Percentiles rank a stretch among this genome's conserved stretches.
phyloP scores from a whole-genome alignment of 1,140 invertebrate genomes.

The Formica selysi region DNA sequence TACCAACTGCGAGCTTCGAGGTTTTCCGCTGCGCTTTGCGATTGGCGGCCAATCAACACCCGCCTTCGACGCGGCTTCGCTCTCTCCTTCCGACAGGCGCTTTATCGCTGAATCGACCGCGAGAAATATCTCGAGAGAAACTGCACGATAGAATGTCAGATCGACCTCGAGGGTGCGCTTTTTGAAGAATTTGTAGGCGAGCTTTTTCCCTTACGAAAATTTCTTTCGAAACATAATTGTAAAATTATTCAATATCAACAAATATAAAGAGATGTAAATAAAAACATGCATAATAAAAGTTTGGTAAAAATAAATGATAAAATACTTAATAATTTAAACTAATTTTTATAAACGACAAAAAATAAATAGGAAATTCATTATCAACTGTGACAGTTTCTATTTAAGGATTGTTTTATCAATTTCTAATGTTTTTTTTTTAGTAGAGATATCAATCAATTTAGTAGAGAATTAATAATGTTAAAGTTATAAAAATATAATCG shows the following conservation, averaged over 20 bases:
- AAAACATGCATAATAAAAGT: not conserved
- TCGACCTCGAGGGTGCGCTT: constrained; percentile 40
- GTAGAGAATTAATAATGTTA: not conserved
- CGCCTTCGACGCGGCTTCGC: constrained; percentile 43
- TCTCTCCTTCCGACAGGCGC: constrained; percentile 53
- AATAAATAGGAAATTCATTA: not conserved
- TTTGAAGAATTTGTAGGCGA: constrained; percentile 42
- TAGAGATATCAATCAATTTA: not conserved
- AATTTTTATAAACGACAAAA: not conserved
- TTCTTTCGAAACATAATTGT: constrained; percentile 31
- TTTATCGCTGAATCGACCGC: constrained; percentile 35
- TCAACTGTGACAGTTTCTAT: not conserved
- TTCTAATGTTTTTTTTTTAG: not conserved
- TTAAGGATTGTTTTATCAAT: not conserved
- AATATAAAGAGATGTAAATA: not conserved
- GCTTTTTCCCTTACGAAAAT: constrained; percentile 15
- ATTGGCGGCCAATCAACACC: constrained; percentile 71
- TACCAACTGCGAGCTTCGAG: constrained; percentile 64
- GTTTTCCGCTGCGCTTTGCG: constrained; percentile 66
- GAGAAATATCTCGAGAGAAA: constrained; percentile 51
- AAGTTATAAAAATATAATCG: not conserved
- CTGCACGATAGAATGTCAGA: constrained; percentile 46
- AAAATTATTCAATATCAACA: not conserved
- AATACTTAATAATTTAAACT: not conserved
- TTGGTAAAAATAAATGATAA: not conserved